phyloP scores from a whole-genome alignment of 2,797 vertebrate genomes.

The Okamejei kenojei region DNA sequence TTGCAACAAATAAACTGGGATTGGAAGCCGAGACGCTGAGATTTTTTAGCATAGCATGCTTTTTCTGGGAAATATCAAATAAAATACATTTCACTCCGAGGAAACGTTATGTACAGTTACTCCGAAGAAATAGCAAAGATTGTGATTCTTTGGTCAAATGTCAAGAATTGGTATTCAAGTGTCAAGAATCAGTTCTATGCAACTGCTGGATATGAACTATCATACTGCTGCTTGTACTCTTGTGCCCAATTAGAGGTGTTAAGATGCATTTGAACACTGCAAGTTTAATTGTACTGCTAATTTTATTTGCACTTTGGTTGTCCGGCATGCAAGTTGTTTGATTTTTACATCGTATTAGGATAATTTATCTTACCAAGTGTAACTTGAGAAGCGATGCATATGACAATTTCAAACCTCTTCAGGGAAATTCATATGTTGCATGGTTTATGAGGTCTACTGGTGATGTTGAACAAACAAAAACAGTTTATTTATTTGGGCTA shows the following conservation, averaged over 20 bases:
- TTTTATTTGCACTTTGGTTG: not conserved
- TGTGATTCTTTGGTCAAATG: not conserved
- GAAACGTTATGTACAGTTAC: not conserved
- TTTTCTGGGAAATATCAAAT: not conserved
- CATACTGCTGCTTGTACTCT: not conserved
- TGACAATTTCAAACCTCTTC: conserved; percentile 7
- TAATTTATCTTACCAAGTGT: not conserved
- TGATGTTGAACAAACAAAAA: not conserved
- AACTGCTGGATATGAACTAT: too few species aligned
- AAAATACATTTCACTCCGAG: not conserved
- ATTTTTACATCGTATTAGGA: not conserved
- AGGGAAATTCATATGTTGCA: not conserved
- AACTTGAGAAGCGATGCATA: not conserved
- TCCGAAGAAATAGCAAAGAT: not conserved
- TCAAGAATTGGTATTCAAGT: not conserved
- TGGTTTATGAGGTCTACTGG: not conserved
- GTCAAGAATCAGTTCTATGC: not conserved
- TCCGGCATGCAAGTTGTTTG: not conserved
- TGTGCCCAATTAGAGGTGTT: not conserved
- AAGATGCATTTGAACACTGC: not conserved
- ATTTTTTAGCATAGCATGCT: not conserved
- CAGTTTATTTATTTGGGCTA: not conserved
- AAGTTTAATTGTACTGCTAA: not conserved
- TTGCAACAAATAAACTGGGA: not conserved
- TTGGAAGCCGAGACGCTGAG: not conserved